These are phyloP conservation scores for Caenorhabditis macrosperma DNA, from an alignment of 2,888 invertebrate species.

Conservation along the genomic window DNA sequence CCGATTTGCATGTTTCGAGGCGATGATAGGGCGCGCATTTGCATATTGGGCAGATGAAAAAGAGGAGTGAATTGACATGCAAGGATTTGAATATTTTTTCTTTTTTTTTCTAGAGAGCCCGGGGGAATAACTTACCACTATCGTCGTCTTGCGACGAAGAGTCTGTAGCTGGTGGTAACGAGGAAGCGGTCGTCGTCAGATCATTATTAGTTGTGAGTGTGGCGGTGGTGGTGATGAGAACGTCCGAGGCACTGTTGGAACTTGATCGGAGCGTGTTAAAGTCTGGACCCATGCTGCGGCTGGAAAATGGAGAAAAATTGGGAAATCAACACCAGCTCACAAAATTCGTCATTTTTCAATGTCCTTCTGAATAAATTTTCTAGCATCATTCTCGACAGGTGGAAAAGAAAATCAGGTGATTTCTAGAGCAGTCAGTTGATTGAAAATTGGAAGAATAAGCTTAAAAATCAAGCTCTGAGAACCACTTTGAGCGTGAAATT, in stretches of 20 bases:
- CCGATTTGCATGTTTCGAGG: not conserved
- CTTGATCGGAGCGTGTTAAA: conserved; percentile 31
- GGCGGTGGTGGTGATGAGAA: not conserved
- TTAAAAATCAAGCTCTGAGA: no score
- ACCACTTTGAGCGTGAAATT: no score
- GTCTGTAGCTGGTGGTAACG: not conserved
- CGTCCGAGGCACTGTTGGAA: not conserved
- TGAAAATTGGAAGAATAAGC: no score
- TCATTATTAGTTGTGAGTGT: not conserved
- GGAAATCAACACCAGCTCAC: no score
- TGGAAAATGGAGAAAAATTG: not conserved
- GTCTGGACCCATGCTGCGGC: conserved; percentile 34
- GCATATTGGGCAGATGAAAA: not conserved
- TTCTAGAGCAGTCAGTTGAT: no score
- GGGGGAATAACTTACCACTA: not conserved
- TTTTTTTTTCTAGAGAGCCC: no score
- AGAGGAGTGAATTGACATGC: no score
- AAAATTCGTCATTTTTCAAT: not conserved
- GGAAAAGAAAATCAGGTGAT: no score
- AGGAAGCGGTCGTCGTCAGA: not conserved
- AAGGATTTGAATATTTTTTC: no score
- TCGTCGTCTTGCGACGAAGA: not conserved
- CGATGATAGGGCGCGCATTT: not conserved
- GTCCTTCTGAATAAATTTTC: no score
- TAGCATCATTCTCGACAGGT: no score